These are phyloP conservation scores for Xenops minutus DNA, from an alignment of 2,797 vertebrate genomes.

Conservation along the genomic window DNA sequence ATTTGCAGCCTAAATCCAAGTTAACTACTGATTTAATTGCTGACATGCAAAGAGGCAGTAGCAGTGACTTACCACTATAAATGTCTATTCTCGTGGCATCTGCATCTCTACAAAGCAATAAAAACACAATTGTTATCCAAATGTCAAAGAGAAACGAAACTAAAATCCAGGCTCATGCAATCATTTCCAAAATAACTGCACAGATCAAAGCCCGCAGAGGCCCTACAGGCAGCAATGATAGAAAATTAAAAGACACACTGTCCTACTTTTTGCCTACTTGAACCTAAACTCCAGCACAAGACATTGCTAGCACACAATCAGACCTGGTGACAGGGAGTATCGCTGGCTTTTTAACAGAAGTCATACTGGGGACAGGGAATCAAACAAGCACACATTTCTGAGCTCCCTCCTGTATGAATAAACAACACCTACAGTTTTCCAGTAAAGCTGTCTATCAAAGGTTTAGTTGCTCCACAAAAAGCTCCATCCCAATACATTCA, in stretches of 20 bases:
- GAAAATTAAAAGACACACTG: neutral
- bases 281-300: neutral
- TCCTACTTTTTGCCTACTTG: neutral
- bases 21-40: neutral
- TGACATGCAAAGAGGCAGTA: neutral
- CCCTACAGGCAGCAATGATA: neutral
- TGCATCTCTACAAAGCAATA: constrained; percentile 87
- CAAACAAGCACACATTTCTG: neutral
- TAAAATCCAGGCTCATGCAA: neutral
- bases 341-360: neutral
- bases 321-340: neutral
- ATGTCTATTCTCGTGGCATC: constrained; percentile 97
- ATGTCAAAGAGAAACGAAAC: neutral
- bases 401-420: neutral
- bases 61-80: constrained; percentile 85
- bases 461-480: neutral
- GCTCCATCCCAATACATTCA: neutral
- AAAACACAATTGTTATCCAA: constrained; percentile 22
- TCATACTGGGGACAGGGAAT: neutral
- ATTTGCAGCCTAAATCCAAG: neutral
- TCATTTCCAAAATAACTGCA: neutral
- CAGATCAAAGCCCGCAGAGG: neutral
- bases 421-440: neutral
- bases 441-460: neutral
- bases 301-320: neutral